These are phyloP conservation scores for Allacma fusca DNA, from an alignment of 2,888 invertebrate species.

Conservation along the genomic window DNA sequence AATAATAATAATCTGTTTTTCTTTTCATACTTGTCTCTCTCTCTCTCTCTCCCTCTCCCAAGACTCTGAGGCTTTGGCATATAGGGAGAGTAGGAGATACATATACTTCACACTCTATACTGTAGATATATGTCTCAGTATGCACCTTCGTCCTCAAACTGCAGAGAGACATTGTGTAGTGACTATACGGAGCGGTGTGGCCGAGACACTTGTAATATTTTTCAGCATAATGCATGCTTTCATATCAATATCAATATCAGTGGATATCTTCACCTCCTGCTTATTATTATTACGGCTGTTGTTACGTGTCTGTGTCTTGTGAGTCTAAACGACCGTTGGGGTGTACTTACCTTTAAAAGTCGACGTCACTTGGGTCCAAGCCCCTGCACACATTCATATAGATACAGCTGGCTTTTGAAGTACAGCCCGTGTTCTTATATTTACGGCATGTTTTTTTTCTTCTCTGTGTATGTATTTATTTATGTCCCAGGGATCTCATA, in stretches of 20 bases:
- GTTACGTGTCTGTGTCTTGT: neutral
- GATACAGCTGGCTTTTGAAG: neutral
- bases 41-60: too few species aligned
- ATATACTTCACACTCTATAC: too few species aligned
- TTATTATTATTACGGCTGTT: conserved; percentile 4
- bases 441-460: neutral
- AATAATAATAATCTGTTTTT: conserved; percentile 32
- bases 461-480: neutral
- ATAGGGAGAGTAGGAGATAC: too few species aligned
- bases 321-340: neutral
- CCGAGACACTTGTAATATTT: neutral
- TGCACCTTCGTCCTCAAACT: too few species aligned
- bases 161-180: too few species aligned
- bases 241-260: conserved; percentile 20
- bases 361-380: too few species aligned
- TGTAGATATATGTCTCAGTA: neutral
- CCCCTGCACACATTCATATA: too few species aligned
- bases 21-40: neutral
- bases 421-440: neutral
- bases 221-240: neutral
- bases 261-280: conserved; percentile 23
- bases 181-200: too few species aligned
- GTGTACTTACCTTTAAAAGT: neutral
- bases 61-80: too few species aligned
- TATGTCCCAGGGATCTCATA: neutral